phyloP scores from a whole-genome alignment of 2,113 vertebrate genomes.

The Alligator sinensis region DNA sequence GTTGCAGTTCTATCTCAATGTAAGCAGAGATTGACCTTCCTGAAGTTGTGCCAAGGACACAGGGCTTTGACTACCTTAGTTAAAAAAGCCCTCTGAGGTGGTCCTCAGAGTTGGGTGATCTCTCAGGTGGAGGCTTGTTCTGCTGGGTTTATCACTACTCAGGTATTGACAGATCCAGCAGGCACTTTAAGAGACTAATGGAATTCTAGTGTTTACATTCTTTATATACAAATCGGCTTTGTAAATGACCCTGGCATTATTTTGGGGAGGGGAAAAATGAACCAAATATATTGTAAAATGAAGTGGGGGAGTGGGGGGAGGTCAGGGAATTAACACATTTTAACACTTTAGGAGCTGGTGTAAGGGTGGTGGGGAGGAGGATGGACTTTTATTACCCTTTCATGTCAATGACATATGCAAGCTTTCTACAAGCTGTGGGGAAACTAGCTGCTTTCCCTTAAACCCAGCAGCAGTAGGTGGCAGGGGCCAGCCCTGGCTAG shows the following conservation, averaged over 20 bases:
- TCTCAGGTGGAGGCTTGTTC: not conserved
- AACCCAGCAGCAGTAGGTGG: rapidly evolving
- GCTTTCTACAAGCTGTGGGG: not conserved
- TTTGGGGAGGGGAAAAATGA: not conserved
- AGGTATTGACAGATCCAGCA: not conserved
- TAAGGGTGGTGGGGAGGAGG: not conserved
- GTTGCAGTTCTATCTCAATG: not conserved
- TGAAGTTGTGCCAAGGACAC: not conserved
- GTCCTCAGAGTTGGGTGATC: not conserved
- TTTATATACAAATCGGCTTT: too few species aligned
- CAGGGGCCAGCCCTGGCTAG: not conserved
- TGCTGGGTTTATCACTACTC: not conserved
- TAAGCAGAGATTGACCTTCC: not conserved
- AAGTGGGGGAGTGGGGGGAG: not conserved
- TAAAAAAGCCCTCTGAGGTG: too few species aligned
- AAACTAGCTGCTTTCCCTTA: not conserved
- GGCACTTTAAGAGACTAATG: too few species aligned
- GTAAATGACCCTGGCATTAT: too few species aligned
- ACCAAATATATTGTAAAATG: not conserved
- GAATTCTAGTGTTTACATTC: too few species aligned
- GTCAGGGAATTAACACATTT: not conserved
- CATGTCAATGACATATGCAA: not conserved
- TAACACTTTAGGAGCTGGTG: not conserved
- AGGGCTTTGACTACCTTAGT: too few species aligned
- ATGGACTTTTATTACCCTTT: not conserved